These are phyloP conservation scores for Alaudala cheleensis DNA, from an alignment of 2,113 vertebrate genomes.

Conservation along the genomic window DNA sequence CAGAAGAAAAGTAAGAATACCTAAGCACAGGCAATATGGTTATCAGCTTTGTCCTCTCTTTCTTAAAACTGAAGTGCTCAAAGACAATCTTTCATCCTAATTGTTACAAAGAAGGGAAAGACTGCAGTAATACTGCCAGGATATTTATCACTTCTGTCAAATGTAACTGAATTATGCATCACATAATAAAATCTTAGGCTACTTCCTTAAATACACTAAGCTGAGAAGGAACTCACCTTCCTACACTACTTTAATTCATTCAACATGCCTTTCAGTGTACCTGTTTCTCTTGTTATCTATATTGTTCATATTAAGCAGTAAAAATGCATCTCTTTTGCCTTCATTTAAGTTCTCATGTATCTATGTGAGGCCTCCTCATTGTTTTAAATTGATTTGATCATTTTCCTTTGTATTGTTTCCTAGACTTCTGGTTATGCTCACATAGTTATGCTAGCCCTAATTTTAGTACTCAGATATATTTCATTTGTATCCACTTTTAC, in stretches of 20 bases:
- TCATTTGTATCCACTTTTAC: background rate
- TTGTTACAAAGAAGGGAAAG: background rate
- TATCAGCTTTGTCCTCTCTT: background rate
- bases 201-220: background rate
- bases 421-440: background rate
- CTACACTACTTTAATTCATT: background rate
- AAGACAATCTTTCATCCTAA: background rate
- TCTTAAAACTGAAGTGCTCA: background rate
- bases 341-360: background rate
- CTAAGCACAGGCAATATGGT: background rate
- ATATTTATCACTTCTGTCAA: background rate
- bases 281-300: background rate
- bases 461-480: background rate
- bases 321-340: background rate
- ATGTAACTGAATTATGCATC: background rate
- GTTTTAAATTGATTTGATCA: background rate
- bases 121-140: background rate
- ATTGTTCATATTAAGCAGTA: background rate
- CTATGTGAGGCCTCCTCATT: background rate
- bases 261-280: background rate
- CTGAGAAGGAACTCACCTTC: background rate
- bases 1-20: background rate
- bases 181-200: background rate
- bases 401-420: background rate
- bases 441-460: background rate